Conservation (phyloP, 2,113 vertebrate genomes). For the Aptenodytes patagonicus region DNA sequence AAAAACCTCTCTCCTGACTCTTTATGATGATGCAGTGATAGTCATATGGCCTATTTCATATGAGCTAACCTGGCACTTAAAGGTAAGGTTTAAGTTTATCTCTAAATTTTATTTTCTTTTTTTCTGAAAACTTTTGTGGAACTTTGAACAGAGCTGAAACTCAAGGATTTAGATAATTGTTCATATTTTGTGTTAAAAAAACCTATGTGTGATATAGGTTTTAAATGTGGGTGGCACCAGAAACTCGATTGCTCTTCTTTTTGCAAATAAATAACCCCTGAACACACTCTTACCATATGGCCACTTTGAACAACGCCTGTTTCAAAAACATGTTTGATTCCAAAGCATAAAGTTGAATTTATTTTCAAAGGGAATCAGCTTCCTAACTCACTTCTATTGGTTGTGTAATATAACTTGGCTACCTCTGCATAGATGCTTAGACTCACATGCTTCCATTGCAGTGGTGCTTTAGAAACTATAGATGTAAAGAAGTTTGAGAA, state of each 20-base stretch:
- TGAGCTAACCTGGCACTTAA: neutral
- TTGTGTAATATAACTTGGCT: neutral
- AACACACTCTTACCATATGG: neutral
- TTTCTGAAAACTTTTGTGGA: neutral
- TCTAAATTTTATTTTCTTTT: neutral
- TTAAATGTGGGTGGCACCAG: neutral
- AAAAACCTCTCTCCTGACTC: neutral
- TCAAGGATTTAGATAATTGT: neutral
- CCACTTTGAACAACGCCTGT: neutral
- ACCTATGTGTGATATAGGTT: neutral
- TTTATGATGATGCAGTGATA: neutral
- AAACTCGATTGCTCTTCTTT: neutral
- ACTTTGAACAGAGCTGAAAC: neutral
- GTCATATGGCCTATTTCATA: neutral
- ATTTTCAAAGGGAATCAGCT: neutral
- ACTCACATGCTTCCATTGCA: neutral
- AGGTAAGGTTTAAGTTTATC: neutral
- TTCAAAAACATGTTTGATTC: neutral
- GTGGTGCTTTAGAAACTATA: neutral
- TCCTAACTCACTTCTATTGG: neutral
- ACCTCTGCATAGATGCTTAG: neutral
- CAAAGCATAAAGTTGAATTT: neutral
- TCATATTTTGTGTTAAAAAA: neutral
- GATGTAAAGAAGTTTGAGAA: neutral
- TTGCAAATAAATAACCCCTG: neutral